phyloP scores from a whole-genome alignment of 1,140 invertebrate genomes.

The Orussus abietinus region DNA sequence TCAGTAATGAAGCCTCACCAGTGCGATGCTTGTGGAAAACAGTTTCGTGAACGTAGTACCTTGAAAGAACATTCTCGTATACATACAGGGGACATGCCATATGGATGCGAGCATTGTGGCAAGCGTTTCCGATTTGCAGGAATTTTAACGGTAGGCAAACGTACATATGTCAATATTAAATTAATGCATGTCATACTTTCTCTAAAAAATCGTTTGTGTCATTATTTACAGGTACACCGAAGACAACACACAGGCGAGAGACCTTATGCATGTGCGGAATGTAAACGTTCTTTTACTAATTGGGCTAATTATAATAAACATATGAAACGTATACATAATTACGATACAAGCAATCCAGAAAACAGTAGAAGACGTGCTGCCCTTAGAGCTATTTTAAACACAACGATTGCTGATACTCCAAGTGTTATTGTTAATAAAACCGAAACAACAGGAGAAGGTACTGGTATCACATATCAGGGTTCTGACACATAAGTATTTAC shows the following conservation, averaged over 20 bases:
- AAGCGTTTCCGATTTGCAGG: constrained; percentile 61
- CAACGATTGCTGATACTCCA: not conserved
- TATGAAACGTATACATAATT: constrained; percentile 59
- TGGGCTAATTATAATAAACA: constrained; percentile 66
- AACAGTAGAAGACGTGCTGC: not conserved
- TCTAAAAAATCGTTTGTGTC: constrained; percentile 11
- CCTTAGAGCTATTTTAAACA: not conserved
- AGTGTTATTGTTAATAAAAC: too few relatives aligned
- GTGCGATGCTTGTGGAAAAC: constrained; percentile 63
- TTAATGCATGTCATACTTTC: not conserved
- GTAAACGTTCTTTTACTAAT: constrained; percentile 61
- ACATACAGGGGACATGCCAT: constrained; percentile 78
- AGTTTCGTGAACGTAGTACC: constrained; percentile 57
- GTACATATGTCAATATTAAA: constrained; percentile 7
- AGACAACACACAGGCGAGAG: constrained; percentile 61
- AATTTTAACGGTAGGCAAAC: constrained; percentile 47
- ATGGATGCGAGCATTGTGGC: constrained; percentile 59
- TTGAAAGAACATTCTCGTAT: constrained; percentile 54
- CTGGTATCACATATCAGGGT: too few relatives aligned
- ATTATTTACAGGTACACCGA: constrained; percentile 47
- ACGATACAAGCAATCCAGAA: constrained; percentile 32
- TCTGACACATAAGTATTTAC: too few relatives aligned
- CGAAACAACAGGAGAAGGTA: too few relatives aligned
- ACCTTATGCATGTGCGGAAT: constrained; percentile 59
- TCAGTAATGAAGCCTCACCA: constrained; percentile 61